These are phyloP conservation scores for Astropecten irregularis DNA, from an alignment of 53 echinoderm and acorn worm species.

Conservation along the genomic window DNA sequence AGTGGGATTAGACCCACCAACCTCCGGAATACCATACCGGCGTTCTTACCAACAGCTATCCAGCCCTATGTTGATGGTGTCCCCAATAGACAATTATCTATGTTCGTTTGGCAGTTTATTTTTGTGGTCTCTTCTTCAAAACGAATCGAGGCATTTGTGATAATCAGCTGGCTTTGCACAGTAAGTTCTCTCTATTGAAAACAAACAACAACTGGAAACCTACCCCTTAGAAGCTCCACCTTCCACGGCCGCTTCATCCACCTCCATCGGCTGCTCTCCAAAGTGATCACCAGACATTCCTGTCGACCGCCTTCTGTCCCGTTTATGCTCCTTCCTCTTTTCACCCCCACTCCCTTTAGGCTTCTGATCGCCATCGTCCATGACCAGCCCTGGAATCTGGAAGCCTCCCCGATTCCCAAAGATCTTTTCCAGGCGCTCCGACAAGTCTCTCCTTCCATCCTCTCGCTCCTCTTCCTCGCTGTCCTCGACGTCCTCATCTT, in stretches of 20 bases:
- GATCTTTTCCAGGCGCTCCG: slow-evolving; percentile 47
- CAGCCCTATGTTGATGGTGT: no score
- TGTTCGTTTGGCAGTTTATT: no score
- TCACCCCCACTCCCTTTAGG: slow-evolving; percentile 9
- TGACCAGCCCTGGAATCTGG: slow-evolving; percentile 44
- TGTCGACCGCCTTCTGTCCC: slow-evolving; percentile 27
- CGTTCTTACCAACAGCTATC: no score
- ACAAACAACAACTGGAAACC: no score
- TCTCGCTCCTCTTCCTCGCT: not conserved
- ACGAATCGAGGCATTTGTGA: not conserved
- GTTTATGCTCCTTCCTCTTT: slow-evolving; percentile 13
- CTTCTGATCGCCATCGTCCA: slow-evolving; percentile 4
- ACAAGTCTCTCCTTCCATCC: slow-evolving; percentile 43
- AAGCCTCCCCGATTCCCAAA: slow-evolving; percentile 48
- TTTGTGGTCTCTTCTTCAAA: not conserved
- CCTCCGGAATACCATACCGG: no score
- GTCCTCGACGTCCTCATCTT: not conserved
- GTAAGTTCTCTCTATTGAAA: no score
- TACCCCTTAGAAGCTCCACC: slow-evolving; percentile 27
- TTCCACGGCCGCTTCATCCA: not conserved
- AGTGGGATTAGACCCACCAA: no score
- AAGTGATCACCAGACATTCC: slow-evolving; percentile 25
- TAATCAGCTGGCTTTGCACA: no score
- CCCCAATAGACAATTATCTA: no score
- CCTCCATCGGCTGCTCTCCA: slow-evolving; percentile 28